These are phyloP conservation scores for Heliopora coerulea DNA, from an alignment of 92 coral and sea anemone genomes.

Conservation along the genomic window DNA sequence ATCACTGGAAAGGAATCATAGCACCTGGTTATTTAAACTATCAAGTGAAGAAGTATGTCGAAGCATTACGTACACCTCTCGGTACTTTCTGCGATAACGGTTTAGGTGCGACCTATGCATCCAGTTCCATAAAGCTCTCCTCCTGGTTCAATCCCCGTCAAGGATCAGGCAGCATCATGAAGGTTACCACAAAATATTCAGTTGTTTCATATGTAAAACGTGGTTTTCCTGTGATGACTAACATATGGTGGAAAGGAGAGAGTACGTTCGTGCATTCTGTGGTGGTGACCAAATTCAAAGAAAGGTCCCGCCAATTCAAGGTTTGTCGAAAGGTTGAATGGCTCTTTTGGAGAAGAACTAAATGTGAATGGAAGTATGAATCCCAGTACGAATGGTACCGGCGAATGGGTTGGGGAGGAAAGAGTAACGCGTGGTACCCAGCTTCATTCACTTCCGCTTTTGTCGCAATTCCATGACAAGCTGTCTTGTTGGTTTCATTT, in stretches of 20 bases:
- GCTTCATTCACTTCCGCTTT: constrained; percentile 37
- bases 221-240: constrained; percentile 3
- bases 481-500: no score
- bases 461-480: no score
- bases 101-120: neutral
- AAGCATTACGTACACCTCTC: constrained; percentile 43
- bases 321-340: constrained; percentile 32
- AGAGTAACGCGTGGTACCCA: constrained; percentile 48
- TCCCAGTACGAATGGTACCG: constrained; percentile 45
- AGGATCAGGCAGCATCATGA: neutral
- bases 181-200: neutral
- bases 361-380: constrained; percentile 14
- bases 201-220: neutral
- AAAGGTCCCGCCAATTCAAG: constrained; percentile 20
- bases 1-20: constrained; percentile 14
- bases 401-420: constrained; percentile 68
- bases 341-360: constrained; percentile 33
- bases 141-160: constrained; percentile 1
- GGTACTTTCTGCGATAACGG: constrained; percentile 53
- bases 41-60: constrained; percentile 39
- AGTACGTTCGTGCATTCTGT: constrained; percentile 30
- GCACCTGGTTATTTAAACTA: constrained; percentile 18
- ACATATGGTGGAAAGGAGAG: neutral
- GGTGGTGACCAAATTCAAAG: constrained; percentile 3
- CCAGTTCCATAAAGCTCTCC: neutral